Evolutionary conservation across 1,140 invertebrate species (phyloP).

Genomic region (Antheraea mylitta): DNA sequence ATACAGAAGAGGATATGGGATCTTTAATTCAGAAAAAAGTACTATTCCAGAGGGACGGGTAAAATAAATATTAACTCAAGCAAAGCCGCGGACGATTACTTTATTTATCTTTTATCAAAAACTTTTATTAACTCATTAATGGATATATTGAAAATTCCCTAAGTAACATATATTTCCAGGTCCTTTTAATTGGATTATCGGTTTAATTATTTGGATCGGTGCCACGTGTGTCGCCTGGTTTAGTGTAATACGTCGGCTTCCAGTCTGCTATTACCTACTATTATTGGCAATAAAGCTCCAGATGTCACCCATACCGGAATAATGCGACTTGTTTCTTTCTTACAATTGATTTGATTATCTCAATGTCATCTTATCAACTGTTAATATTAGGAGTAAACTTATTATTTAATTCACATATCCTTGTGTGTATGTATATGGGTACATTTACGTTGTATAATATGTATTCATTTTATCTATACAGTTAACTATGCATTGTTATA

Average conservation of each 20-base stretch:
- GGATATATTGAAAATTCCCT: not conserved
- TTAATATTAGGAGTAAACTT: not conserved
- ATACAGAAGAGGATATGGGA: too few species aligned
- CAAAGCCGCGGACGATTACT: too few species aligned
- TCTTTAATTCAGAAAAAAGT: too few species aligned
- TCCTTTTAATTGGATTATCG: not conserved
- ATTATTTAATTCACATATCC: too few species aligned
- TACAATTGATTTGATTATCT: not conserved
- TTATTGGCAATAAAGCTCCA: not conserved
- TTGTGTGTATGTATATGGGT: too few species aligned
- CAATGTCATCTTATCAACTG: not conserved
- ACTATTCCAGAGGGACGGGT: too few species aligned
- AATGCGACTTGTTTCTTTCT: not conserved
- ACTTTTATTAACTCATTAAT: not conserved
- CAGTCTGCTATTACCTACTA: not conserved
- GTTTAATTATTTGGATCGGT: not conserved
- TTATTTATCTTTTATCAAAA: too few species aligned
- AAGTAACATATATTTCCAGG: too few species aligned
- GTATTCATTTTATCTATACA: too few species aligned
- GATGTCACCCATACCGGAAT: not conserved
- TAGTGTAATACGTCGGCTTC: not conserved
- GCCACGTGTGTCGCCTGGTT: not conserved
- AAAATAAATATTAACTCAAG: too few species aligned
- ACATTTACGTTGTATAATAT: too few species aligned
- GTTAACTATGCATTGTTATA: too few species aligned